Conservation (phyloP, 1,140 invertebrate genomes). For the Samia ricini region DNA sequence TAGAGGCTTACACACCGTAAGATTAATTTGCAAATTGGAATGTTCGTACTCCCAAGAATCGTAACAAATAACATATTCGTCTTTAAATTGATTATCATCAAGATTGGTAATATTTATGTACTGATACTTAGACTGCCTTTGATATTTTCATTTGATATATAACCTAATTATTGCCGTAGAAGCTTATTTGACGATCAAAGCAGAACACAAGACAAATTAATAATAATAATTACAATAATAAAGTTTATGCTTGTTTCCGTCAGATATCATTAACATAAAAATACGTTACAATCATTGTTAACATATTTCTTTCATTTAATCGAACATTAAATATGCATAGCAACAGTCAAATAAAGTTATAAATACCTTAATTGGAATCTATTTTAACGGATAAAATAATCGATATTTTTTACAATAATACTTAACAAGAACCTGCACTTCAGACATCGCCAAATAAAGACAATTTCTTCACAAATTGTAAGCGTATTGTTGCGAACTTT, state of each 20-base stretch:
- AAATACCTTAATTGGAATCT: not conserved
- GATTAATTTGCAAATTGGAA: not conserved
- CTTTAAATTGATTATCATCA: not conserved
- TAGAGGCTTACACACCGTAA: not conserved
- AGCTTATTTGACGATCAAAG: no score
- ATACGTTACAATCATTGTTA: no score
- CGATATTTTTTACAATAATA: not conserved
- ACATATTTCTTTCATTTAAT: not conserved
- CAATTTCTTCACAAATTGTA: not conserved
- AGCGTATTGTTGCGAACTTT: not conserved
- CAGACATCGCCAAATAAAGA: not conserved
- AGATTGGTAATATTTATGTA: no score
- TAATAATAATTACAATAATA: not conserved
- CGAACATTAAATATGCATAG: not conserved
- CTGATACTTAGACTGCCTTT: no score
- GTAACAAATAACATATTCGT: not conserved
- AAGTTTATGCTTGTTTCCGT: not conserved
- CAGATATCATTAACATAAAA: not conserved
- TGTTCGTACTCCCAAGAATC: not conserved
- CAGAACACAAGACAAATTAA: no score
- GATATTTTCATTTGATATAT: no score
- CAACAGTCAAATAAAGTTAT: not conserved
- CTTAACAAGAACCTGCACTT: not conserved
- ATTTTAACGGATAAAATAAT: not conserved
- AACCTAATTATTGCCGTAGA: no score